Conservation (phyloP, 2,797 vertebrate species). For the Eospalax fontanierii region DNA sequence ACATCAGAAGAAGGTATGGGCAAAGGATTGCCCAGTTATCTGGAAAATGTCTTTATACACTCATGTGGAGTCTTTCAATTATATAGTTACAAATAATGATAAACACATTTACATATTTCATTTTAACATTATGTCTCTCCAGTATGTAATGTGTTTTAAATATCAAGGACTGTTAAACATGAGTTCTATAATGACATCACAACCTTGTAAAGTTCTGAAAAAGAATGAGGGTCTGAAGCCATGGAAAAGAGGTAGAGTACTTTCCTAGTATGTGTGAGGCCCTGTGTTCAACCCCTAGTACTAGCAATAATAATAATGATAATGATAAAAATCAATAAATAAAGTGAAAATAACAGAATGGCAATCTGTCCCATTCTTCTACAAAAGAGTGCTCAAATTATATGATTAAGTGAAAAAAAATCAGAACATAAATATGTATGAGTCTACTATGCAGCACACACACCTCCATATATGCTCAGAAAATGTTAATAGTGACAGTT, state of each 20-base stretch:
- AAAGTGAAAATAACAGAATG: not conserved
- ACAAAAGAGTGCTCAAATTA: not conserved
- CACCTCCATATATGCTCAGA: not conserved
- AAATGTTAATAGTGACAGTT: not conserved
- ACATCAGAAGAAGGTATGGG: not conserved
- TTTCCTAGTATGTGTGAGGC: not conserved
- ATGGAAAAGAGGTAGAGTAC: not conserved
- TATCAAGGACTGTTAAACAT: conserved; percentile 38
- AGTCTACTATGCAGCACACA: not conserved
- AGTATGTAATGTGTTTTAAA: not conserved
- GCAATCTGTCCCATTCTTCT: not conserved
- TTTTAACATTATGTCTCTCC: not conserved
- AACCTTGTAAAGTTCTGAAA: conserved; percentile 35
- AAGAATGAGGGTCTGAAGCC: not conserved
- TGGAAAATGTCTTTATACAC: conserved; percentile 4
- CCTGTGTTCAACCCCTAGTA: not conserved
- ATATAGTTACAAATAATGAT: conserved; percentile 22
- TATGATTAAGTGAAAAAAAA: not conserved
- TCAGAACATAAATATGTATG: not conserved
- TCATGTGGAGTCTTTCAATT: conserved; percentile 16
- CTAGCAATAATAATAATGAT: not conserved
- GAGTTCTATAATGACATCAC: not conserved
- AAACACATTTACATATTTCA: not conserved
- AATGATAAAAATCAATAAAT: not conserved
- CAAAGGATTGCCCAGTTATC: not conserved